A percentile compares a stretch with the other conserved stretches of the same genome.
Evolutionary conservation across 2,888 invertebrate species (phyloP).

Genomic region (Operophtera brumata): DNA sequence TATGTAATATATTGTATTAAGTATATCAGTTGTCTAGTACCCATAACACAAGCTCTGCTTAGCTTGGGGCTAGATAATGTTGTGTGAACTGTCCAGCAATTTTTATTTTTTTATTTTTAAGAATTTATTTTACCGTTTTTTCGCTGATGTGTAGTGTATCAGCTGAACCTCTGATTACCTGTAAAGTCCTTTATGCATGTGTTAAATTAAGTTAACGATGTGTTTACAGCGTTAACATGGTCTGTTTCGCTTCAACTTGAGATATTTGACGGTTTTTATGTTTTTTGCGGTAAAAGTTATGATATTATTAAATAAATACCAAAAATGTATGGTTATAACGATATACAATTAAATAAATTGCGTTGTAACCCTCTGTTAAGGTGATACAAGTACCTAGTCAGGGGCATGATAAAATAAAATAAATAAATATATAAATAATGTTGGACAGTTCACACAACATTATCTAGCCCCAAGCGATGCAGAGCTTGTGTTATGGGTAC

Average conservation of each 20-base stretch:
- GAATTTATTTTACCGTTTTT: not conserved
- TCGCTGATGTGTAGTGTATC: not conserved
- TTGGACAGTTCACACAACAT: not conserved
- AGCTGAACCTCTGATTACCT: not conserved
- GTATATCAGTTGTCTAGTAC: no score
- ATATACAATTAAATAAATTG: not conserved
- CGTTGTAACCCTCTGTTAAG: not conserved
- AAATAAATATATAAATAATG: no score
- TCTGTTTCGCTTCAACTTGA: conserved; percentile 14
- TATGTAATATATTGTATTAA: no score
- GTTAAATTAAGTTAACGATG: conserved; percentile 28
- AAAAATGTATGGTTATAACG: conserved; percentile 12
- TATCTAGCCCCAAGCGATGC: no score
- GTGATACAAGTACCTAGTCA: not conserved
- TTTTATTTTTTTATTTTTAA: no score
- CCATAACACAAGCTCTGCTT: no score
- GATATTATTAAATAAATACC: conserved; percentile 4
- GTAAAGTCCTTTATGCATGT: conserved; percentile 10
- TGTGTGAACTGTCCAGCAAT: no score
- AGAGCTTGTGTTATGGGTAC: no score
- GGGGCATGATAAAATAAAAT: not conserved
- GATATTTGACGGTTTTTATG: conserved; percentile 14
- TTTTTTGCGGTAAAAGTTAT: conserved; percentile 10
- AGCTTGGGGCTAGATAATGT: no score
- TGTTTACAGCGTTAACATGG: conserved; percentile 24